Conservation (phyloP, 1,140 invertebrate genomes). For the Tetragnatha versicolor region DNA sequence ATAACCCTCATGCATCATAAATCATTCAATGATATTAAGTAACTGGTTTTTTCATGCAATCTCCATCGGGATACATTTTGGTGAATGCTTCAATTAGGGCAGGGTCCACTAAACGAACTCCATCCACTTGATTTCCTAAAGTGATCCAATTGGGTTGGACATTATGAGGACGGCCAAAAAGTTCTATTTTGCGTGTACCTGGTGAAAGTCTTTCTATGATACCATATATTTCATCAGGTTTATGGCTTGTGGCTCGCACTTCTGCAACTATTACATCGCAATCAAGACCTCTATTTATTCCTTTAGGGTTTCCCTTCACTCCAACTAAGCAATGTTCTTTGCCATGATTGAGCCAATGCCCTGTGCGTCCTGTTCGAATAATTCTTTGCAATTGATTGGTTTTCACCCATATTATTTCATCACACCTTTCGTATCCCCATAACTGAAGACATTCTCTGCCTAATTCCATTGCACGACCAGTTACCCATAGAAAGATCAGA, state of each 20-base stretch:
- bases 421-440: conserved; percentile 95
- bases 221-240: conserved; percentile 97
- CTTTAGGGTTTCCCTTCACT: conserved; percentile 92
- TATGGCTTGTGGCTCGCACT: conserved; percentile 95
- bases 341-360: conserved; percentile 98
- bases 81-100: conserved; percentile 88
- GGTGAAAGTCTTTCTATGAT: conserved; percentile 71
- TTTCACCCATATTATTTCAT: conserved; percentile 99
- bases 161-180: conserved; percentile 97
- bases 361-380: conserved; percentile 93
- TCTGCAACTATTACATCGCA: conserved; percentile 98
- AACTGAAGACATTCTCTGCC: conserved; percentile 90
- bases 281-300: conserved; percentile 88
- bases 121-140: conserved; percentile 92
- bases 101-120: conserved; percentile 91
- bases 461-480: conserved; percentile 96
- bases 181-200: conserved; percentile 95
- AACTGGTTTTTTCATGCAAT: conserved; percentile 72
- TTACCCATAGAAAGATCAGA: conserved; percentile 97
- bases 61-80: conserved; percentile 92
- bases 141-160: conserved; percentile 99
- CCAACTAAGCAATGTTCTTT: conserved; percentile 98
- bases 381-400: conserved; percentile 97
- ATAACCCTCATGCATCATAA: too few species aligned
- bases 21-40: neutral